Base-by-base conservation (phyloP, 2,797 vertebrate genomes). In the Octomys mimax region DNA sequence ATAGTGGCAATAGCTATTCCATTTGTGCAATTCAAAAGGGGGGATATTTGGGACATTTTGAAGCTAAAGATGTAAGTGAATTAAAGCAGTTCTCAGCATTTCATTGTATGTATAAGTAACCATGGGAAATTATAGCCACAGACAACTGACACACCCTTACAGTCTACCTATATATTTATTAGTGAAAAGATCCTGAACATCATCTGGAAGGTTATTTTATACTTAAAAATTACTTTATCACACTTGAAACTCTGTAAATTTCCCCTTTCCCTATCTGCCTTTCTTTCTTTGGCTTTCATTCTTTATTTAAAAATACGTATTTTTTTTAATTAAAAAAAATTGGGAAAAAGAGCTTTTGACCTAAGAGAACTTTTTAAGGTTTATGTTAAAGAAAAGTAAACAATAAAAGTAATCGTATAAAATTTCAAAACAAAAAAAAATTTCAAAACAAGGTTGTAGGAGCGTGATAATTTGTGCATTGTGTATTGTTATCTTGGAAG, bases 21-120 rank as follows among this genome's bases (percentile, higher is more conserved):
- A 95, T 89, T 68, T 89, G 59, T 87, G 33, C 36, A 39, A 11
- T 82, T 95, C 91, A 92, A 96, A 87, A 81, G 61, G 88, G 62
- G 83, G n/a, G 89, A 91, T 95, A 84, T 78, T 82, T 85, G 62
- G 54, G 71, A 36, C 42, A 94, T 84, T 94, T 39, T 73, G 49
- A 89, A 90, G 39, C 28, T 90, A 61, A 96, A 95, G 87, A 73
- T 36, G 84, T 33, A 26, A 92, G 46, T 57, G 59, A 92, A 95
- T 93, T 52, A 91, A 83, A 94, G 82, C 3, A 0, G 61, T 28
- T 94, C 42, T 82, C 11, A 94, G 85, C 39, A 92, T 16, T 39
- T 90, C 36, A 82, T 18, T 61, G 16, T n/a, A 12, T 57, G 16
- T 83, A 4, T 61, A 87, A 42, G 21, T 26, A 18, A 57, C 22